Conservation (phyloP, 2,888 invertebrate genomes). For the Gerris lacustris region DNA sequence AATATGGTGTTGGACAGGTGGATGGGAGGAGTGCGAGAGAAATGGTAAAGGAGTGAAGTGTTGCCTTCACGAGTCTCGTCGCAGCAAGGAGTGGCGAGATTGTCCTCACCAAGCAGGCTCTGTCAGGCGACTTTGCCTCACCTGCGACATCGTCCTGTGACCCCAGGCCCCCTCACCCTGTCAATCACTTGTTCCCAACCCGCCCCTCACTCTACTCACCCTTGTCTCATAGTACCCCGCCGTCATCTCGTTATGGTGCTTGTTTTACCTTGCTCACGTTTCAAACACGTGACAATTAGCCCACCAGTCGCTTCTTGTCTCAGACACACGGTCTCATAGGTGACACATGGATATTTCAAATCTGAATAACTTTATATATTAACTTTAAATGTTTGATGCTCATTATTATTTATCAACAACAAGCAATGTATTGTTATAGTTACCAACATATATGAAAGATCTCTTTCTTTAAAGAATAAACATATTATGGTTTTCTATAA, state of each 20-base stretch:
- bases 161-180: conserved; percentile 8
- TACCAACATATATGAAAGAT: too few relatives aligned
- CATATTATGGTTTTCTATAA: too few relatives aligned
- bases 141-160: conserved; percentile 28
- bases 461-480: too few relatives aligned
- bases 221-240: background rate
- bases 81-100: conserved; percentile 15
- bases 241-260: background rate
- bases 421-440: too few relatives aligned
- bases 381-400: too few relatives aligned
- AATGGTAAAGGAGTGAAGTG: background rate
- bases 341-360: too few relatives aligned
- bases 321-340: too few relatives aligned
- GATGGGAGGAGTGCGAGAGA: conserved; percentile 12
- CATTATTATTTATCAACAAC: too few relatives aligned
- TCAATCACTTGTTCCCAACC: too few relatives aligned
- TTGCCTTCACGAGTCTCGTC: background rate
- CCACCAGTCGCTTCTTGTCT: background rate
- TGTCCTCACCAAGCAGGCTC: conserved; percentile 15
- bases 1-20: background rate
- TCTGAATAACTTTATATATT: too few relatives aligned
- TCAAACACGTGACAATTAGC: background rate
- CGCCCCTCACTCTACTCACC: background rate
- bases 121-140: conserved; percentile 23
- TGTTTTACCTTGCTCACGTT: background rate